phyloP scores from a whole-genome alignment of 2,888 invertebrate genomes.

The Drosophila hawaiiensis region DNA sequence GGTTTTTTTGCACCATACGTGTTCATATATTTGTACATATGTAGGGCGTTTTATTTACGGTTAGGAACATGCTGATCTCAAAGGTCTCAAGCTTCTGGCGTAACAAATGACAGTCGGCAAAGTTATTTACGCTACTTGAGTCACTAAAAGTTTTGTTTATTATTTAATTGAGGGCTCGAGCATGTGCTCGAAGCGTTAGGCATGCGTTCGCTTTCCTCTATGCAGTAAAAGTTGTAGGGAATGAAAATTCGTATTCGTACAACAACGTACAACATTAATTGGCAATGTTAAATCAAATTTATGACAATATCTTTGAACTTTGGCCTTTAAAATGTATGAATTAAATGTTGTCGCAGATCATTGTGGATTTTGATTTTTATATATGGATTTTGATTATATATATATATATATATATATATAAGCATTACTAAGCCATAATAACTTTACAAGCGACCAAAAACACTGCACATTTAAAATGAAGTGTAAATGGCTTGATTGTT shows the following conservation, averaged over 20 bases:
- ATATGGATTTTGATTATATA: too few species aligned
- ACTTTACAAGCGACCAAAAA: not conserved
- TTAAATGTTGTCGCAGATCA: not conserved
- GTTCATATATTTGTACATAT: constrained; percentile 24
- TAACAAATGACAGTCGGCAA: constrained; percentile 69
- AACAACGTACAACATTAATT: not conserved
- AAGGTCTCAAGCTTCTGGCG: constrained; percentile 54
- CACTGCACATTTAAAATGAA: not conserved
- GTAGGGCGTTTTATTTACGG: constrained; percentile 18
- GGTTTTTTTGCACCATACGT: constrained; percentile 24
- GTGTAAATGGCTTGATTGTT: not conserved
- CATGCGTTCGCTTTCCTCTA: not conserved
- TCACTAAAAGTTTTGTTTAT: constrained; percentile 73
- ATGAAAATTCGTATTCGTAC: not conserved
- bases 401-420: too few species aligned
- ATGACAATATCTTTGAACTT: not conserved
- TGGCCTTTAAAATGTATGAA: not conserved
- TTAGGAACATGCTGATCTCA: constrained; percentile 9
- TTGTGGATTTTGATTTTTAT: not conserved
- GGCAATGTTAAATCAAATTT: not conserved
- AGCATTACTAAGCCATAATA: not conserved
- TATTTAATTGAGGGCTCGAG: constrained; percentile 72
- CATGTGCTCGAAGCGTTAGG: constrained; percentile 11
- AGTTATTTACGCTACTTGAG: constrained; percentile 53
- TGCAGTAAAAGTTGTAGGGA: not conserved